phyloP scores from a whole-genome alignment of 1,140 invertebrate species.

The Fopius arisanus region DNA sequence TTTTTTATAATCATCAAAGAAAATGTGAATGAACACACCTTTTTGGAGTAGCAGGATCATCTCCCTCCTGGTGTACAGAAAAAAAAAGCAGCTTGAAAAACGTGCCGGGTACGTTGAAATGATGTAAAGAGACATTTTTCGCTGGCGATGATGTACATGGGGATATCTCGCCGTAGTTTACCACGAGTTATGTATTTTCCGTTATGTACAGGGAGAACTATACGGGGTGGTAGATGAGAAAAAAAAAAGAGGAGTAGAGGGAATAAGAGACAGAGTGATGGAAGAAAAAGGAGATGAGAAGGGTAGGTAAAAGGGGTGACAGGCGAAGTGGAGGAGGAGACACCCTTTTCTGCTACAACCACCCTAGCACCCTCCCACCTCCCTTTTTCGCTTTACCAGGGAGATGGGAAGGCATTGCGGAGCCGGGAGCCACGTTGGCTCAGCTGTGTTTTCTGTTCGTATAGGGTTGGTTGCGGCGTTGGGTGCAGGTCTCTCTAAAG shows the following conservation, averaged over 20 bases:
- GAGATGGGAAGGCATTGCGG: constrained; percentile 38
- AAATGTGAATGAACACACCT: not conserved
- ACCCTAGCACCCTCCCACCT: not conserved
- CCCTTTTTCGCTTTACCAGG: constrained; percentile 23
- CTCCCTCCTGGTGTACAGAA: not conserved
- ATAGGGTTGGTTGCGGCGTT: constrained; percentile 39
- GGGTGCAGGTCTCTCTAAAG: constrained; percentile 31
- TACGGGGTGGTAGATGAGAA: constrained; percentile 25
- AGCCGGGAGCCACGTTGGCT: constrained; percentile 40
- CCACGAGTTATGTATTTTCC: constrained; percentile 36
- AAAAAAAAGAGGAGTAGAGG: not conserved
- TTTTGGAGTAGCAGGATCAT: not conserved
- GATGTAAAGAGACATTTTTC: constrained; percentile 22
- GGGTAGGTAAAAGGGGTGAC: constrained; percentile 29
- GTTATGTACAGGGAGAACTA: constrained; percentile 31
- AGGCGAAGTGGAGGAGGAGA: constrained; percentile 18
- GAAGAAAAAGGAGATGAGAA: constrained; percentile 2
- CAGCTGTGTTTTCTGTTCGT: constrained; percentile 44
- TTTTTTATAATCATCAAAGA: not conserved
- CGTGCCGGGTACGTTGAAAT: constrained; percentile 2
- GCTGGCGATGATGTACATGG: not conserved
- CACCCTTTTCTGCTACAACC: constrained; percentile 28
- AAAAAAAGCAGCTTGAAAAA: not conserved
- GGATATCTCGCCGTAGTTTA: constrained; percentile 28
- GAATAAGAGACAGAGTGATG: constrained; percentile 4